Conservation (phyloP, 2,113 vertebrate genomes). For the Arizona elegans region DNA sequence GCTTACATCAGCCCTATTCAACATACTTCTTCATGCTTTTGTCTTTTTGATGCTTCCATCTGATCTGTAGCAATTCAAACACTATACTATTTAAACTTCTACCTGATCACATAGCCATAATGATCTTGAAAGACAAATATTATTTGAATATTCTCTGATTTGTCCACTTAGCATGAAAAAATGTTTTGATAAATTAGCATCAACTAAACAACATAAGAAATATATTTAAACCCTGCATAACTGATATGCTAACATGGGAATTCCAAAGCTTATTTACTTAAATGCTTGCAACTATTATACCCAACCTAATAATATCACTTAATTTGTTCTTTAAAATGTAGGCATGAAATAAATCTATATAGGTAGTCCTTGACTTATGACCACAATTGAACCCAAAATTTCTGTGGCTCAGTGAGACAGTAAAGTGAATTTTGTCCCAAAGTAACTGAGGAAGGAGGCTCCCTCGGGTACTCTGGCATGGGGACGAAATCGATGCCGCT, state of each 20-base stretch:
- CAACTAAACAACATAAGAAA: neutral
- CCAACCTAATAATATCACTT: neutral
- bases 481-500: too few relatives aligned
- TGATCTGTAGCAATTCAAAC: neutral
- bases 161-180: neutral
- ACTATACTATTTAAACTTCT: neutral
- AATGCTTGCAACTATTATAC: neutral
- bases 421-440: too few relatives aligned
- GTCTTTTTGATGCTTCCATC: neutral
- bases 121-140: neutral
- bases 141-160: neutral
- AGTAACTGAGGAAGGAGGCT: too few relatives aligned
- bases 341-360: neutral
- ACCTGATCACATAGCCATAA: neutral
- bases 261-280: neutral
- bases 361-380: too few relatives aligned
- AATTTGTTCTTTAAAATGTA: neutral
- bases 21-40: neutral
- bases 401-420: too few relatives aligned
- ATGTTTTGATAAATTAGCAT: neutral
- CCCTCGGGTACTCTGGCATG: too few relatives aligned
- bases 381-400: too few relatives aligned
- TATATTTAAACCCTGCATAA: neutral
- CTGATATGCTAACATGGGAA: neutral
- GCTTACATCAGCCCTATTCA: neutral